These are phyloP conservation scores for Sylvia borin DNA, from an alignment of 2,797 vertebrate genomes.

Conservation along the genomic window DNA sequence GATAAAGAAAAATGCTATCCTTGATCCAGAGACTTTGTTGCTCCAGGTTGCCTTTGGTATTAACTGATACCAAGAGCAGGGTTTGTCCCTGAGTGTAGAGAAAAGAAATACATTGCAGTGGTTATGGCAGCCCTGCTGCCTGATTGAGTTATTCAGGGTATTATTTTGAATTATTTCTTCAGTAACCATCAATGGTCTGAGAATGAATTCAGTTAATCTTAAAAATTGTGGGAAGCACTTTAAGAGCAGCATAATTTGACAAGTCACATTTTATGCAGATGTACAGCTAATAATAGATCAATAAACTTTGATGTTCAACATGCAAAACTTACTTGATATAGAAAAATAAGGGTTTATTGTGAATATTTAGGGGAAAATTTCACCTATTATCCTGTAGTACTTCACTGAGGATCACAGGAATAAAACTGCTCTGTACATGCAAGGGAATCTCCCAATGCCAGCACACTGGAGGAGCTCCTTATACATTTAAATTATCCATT, in stretches of 20 bases:
- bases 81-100: not conserved
- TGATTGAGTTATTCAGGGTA: not conserved
- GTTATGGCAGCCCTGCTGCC: not conserved
- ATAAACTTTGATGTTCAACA: not conserved
- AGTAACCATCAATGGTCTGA: not conserved
- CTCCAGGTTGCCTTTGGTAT: not conserved
- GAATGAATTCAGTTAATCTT: not conserved
- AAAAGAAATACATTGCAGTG: not conserved
- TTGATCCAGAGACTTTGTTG: not conserved
- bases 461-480: not conserved
- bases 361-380: not conserved
- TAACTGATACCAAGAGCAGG: not conserved
- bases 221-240: not conserved
- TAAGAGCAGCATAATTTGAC: not conserved
- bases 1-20: not conserved
- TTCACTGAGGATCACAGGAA: not conserved
- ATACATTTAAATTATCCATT: not conserved
- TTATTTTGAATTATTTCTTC: not conserved
- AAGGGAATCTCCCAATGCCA: not conserved
- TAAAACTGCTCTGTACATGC: not conserved
- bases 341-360: not conserved
- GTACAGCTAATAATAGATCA: not conserved
- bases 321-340: not conserved
- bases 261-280: not conserved
- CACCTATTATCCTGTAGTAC: not conserved